These are phyloP conservation scores for Oryzaephilus surinamensis DNA, from an alignment of 1,140 invertebrate genomes.

Conservation along the genomic window DNA sequence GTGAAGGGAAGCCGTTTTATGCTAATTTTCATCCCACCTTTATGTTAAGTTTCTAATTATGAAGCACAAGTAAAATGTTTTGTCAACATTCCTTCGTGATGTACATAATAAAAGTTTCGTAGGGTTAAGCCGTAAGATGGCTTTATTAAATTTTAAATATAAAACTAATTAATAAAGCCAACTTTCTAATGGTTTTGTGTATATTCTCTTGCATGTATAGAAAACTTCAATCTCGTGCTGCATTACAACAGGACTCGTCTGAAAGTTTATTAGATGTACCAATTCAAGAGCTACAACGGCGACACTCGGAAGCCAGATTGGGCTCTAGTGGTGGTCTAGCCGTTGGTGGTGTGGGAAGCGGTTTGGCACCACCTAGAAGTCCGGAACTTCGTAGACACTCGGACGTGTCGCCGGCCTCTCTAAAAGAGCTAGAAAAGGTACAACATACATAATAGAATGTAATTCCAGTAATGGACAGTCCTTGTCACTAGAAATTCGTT, in stretches of 20 bases:
- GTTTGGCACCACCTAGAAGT: constrained; percentile 62
- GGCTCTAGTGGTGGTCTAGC: constrained; percentile 43
- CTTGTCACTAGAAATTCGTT: neutral
- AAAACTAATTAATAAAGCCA: too few relatives aligned
- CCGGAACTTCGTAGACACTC: constrained; percentile 69
- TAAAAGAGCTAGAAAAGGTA: constrained; percentile 77
- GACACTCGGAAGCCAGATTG: constrained; percentile 69
- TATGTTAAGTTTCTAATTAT: too few relatives aligned
- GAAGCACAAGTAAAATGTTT: too few relatives aligned
- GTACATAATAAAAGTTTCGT: too few relatives aligned
- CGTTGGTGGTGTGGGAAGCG: constrained; percentile 38
- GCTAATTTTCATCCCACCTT: too few relatives aligned
- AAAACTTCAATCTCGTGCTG: constrained; percentile 61
- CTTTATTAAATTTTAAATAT: too few relatives aligned
- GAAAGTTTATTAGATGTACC: constrained; percentile 70
- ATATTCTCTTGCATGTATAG: too few relatives aligned
- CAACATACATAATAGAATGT: constrained; percentile 8
- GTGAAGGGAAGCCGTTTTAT: too few relatives aligned
- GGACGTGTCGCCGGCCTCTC: constrained; percentile 70
- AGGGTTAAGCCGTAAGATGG: too few relatives aligned
- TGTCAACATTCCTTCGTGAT: too few relatives aligned
- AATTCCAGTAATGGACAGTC: neutral
- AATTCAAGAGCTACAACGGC: constrained; percentile 58
- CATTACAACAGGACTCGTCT: constrained; percentile 60
- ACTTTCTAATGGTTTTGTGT: neutral